Percentiles rank a stretch among this genome's conserved stretches.
phyloP scores from a whole-genome alignment of 2,797 vertebrate species.

The Anableps anableps region DNA sequence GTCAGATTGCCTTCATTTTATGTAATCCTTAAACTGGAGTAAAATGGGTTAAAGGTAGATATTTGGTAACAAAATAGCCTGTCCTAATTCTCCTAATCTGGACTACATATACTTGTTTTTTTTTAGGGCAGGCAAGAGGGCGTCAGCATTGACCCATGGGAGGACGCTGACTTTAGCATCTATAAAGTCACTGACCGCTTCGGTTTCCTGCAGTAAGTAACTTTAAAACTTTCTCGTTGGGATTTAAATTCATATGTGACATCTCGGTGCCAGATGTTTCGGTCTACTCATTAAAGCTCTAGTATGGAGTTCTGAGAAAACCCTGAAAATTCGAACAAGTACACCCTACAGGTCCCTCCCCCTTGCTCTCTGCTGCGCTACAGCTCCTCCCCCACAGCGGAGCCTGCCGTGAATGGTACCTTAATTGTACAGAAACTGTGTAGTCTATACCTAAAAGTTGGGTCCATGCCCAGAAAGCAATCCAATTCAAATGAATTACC shows the following conservation, averaged over 20 bases:
- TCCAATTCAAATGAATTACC: background rate
- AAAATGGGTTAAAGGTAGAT: background rate
- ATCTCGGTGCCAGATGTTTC: background rate
- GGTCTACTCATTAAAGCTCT: background rate
- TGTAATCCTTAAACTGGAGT: background rate
- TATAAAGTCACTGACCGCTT: constrained; percentile 92
- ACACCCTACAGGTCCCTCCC: too few relatives aligned
- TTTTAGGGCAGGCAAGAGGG: constrained; percentile 87
- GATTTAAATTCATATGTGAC: constrained; percentile 1
- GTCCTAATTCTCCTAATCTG: background rate
- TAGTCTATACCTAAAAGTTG: background rate
- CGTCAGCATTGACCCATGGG: constrained; percentile 88
- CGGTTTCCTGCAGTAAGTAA: constrained; percentile 92
- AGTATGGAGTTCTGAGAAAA: too few relatives aligned
- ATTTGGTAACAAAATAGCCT: background rate
- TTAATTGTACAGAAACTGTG: background rate
- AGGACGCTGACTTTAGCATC: constrained; percentile 88
- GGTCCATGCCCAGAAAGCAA: background rate
- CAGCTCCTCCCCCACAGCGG: too few relatives aligned
- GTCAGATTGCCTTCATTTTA: background rate
- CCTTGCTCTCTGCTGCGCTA: too few relatives aligned
- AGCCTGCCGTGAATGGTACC: too few relatives aligned
- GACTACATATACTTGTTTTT: constrained; percentile 34
- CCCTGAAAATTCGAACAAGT: too few relatives aligned
- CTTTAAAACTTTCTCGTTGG: background rate